Percentiles rank a stretch among this genome's conserved stretches.
Evolutionary conservation across 2,888 invertebrate species (phyloP).

Genomic region (Perithous albicinctus): DNA sequence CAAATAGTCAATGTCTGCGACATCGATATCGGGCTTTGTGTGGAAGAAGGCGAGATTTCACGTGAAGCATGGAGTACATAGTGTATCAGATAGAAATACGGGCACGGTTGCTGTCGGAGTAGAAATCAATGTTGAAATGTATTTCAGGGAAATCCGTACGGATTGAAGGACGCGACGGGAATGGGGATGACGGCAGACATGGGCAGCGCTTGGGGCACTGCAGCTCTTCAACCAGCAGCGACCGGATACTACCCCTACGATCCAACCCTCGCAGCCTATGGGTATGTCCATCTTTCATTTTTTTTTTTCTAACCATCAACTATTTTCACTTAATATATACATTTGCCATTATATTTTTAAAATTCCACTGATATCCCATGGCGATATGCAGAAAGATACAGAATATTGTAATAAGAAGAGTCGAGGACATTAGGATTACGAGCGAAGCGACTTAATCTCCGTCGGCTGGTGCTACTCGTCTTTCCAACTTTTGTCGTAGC

Average conservation of each 20-base stretch:
- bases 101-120: conserved; percentile 13
- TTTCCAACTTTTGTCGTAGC: conserved; percentile 39
- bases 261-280: conserved; percentile 96
- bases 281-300: conserved; percentile 93
- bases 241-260: conserved; percentile 97
- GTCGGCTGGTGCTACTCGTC: conserved; percentile 57
- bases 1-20: background rate
- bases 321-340: background rate
- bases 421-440: conserved; percentile 44
- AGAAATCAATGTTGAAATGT: conserved; percentile 74
- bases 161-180: conserved; percentile 90
- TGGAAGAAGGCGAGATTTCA: background rate
- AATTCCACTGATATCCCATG: background rate
- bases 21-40: background rate
- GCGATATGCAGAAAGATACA: background rate
- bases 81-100: conserved; percentile 13
- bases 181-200: conserved; percentile 93
- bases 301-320: conserved; percentile 42
- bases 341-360: background rate
- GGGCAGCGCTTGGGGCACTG: conserved; percentile 95
- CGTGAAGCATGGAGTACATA: background rate
- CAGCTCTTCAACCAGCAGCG: conserved; percentile 93
- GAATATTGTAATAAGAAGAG: conserved; percentile 38
- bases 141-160: conserved; percentile 96
- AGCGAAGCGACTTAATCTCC: conserved; percentile 50